Percentiles rank a stretch among this genome's conserved stretches.
Evolutionary conservation across 1,140 invertebrate genomes (phyloP).

Genomic region (Drosophila mojavensis): DNA sequence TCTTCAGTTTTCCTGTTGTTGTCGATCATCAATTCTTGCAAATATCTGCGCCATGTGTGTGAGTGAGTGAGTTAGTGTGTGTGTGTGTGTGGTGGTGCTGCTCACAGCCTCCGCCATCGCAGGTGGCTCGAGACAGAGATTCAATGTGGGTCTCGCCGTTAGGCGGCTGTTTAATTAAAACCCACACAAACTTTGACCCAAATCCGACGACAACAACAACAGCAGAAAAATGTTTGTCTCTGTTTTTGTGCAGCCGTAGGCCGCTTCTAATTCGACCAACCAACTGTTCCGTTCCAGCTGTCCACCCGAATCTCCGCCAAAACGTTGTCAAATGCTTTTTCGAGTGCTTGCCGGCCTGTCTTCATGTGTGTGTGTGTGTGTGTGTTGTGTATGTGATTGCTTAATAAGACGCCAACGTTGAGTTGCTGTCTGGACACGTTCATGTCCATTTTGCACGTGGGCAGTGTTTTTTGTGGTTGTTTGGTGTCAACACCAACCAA

Average conservation of each 20-base stretch:
- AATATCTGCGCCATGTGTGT: conserved; percentile 46
- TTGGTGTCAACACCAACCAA: conserved; percentile 51
- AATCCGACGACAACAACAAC: conserved; percentile 53
- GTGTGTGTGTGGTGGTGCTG: conserved; percentile 9
- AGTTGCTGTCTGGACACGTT: conserved; percentile 23
- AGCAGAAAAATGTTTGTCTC: conserved; percentile 41
- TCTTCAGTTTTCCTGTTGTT: background rate
- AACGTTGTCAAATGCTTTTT: conserved; percentile 60
- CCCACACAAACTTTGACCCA: conserved; percentile 78
- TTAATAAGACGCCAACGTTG: conserved; percentile 73
- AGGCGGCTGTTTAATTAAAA: conserved; percentile 67
- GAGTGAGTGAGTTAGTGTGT: too few species aligned
- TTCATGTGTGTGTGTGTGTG: background rate
- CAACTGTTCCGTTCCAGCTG: conserved; percentile 44
- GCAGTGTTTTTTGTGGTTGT: conserved; percentile 45
- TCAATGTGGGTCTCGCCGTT: conserved; percentile 56
- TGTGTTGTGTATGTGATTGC: conserved; percentile 53
- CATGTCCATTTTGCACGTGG: conserved; percentile 69
- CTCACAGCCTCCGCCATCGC: conserved; percentile 41
- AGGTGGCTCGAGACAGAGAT: conserved; percentile 33
- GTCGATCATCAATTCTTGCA: conserved; percentile 52
- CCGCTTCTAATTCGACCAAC: conserved; percentile 42
- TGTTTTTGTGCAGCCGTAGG: conserved; percentile 51
- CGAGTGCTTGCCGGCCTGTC: conserved; percentile 22
- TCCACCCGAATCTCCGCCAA: conserved; percentile 38